Conservation (phyloP, 2,113 vertebrate species). For the Anolis carolinensis region DNA sequence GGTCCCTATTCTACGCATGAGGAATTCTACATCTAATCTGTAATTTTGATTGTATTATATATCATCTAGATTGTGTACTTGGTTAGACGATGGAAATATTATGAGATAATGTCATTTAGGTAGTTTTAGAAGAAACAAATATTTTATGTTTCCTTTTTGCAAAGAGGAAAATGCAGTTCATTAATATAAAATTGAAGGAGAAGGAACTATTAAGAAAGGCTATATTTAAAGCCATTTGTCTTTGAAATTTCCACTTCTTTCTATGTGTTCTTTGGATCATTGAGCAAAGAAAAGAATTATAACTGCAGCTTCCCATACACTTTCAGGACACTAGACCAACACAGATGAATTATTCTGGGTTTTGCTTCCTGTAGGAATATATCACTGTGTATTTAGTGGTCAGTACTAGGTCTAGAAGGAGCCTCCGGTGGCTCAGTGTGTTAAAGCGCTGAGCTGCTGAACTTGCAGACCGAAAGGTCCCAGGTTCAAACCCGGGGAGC, state of each 20-base stretch:
- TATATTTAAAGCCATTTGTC: constrained; percentile 19
- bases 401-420: too few relatives aligned
- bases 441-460: too few relatives aligned
- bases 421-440: too few relatives aligned
- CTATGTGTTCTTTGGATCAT: constrained; percentile 28
- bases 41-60: background rate
- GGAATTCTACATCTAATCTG: background rate
- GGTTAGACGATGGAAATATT: constrained; percentile 53
- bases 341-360: constrained; percentile 60
- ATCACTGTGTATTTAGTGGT: constrained; percentile 53
- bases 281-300: constrained; percentile 40
- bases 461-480: too few relatives aligned
- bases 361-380: constrained; percentile 53
- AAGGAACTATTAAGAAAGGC: background rate
- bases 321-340: constrained; percentile 17
- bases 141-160: constrained; percentile 1
- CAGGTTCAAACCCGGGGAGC: too few relatives aligned
- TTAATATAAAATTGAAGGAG: constrained; percentile 15
- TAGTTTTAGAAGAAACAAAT: constrained; percentile 39
- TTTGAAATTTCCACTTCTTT: background rate
- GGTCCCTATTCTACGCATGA: background rate
- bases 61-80: constrained; percentile 27
- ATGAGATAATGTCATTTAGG: constrained; percentile 42
- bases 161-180: background rate
- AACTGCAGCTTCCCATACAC: background rate